Base-by-base conservation (phyloP, 1,140 invertebrate species). In the Brachionus plicatilis region DNA sequence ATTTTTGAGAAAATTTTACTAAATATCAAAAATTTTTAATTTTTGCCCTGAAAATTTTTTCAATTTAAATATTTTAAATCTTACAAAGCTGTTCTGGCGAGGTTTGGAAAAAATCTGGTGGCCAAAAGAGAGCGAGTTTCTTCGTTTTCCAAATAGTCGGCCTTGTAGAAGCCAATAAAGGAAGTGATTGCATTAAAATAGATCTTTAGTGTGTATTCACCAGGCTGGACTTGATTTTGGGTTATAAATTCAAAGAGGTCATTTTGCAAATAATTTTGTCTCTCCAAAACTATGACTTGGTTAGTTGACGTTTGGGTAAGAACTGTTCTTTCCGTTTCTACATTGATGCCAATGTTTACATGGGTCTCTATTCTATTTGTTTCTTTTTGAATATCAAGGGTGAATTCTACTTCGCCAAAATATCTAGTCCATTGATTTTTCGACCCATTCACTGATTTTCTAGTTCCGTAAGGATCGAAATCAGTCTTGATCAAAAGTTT, bases 51-150 rank as follows among this genome's bases (percentile, higher is more conserved):
- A 41, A 33, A 33, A n/a, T n/a, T 68, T 68, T 68, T 68, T 7
- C 33, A 37, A 37, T 68, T 27, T 68, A 68, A 29, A 33, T 68
- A 6, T 53, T 76, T 9, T 27, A 9, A n/a, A 75, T n/a, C 33
- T 82, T 82, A 82, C 79, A 82, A 65, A 37, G 65, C 65, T 45
- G 79, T 43, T 82, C 79, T 37, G 27, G 79, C 79, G n/a, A 60
- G 37, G 17, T 20, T 68, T 41, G 79, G 79, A 11, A 50, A 33
- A 82, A 82, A 82, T 65, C 79, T 37, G 43, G 79, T 82, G 27
- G 79, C 79, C 53, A 82, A 65, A 33, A 65, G 24, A 47, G 79
- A 82, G 24, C 79, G 20, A 56, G 53, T 29, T 65, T 27, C 27
- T 14, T 14, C 20, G 20, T 45, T 27, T 37, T 82, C 79, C 20